phyloP scores from a whole-genome alignment of 2,888 invertebrate species.

The Diaprepes abbreviatus region DNA sequence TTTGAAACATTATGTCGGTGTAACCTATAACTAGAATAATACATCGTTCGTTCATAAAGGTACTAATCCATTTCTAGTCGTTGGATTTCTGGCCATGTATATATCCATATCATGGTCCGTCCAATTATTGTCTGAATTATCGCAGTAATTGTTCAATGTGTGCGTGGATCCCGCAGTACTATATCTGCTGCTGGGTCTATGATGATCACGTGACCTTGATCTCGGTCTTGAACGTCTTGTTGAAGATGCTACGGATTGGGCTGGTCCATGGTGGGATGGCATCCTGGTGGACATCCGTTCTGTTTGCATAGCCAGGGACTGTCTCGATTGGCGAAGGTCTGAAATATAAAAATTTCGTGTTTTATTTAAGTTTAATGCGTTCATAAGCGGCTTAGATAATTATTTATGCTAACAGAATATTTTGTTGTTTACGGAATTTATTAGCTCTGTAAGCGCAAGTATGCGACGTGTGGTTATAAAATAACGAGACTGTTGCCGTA shows the following conservation, averaged over 20 bases:
- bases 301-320: slow-evolving; percentile 86
- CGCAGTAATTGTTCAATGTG: slow-evolving; percentile 88
- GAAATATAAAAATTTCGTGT: slow-evolving; percentile 46
- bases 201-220: slow-evolving; percentile 81
- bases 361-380: too few relatives aligned
- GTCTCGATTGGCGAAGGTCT: slow-evolving; percentile 89
- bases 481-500: too few relatives aligned
- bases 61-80: slow-evolving; percentile 86
- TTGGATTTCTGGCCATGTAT: slow-evolving; percentile 93
- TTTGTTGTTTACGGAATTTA: too few relatives aligned
- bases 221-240: slow-evolving; percentile 78
- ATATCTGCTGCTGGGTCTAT: slow-evolving; percentile 82
- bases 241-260: slow-evolving; percentile 69
- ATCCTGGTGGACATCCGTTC: slow-evolving; percentile 82
- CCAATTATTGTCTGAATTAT: slow-evolving; percentile 94
- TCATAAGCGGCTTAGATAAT: too few relatives aligned
- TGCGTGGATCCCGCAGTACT: slow-evolving; percentile 85
- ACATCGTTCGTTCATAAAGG: slow-evolving; percentile 73
- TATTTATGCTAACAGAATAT: too few relatives aligned
- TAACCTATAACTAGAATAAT: slow-evolving; percentile 13
- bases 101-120: slow-evolving; percentile 97
- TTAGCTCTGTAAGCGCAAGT: too few relatives aligned
- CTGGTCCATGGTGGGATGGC: slow-evolving; percentile 75
- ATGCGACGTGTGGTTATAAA: too few relatives aligned
- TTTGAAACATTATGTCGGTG: too few relatives aligned